Base-by-base conservation (phyloP, 1,140 invertebrate species). In the Lucilia cuprina region DNA sequence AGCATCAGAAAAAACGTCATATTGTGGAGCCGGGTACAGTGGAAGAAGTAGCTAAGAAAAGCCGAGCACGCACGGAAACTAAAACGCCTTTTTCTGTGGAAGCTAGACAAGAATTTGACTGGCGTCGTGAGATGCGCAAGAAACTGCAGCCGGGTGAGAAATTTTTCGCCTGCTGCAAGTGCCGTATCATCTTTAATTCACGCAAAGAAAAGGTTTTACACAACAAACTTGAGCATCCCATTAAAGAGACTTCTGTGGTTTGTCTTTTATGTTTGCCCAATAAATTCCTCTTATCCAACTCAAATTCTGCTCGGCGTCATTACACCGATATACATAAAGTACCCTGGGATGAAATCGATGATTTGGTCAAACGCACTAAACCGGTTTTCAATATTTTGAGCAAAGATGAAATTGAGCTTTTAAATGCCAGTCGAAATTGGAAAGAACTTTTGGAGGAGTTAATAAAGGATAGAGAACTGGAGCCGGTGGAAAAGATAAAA, bases 301-400 rank as follows among this genome's bases (percentile, higher is more conserved):
- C 47, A 0, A 25, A 21, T 21, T 49, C 41, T 25, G 10, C n/a
- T 19, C n/a, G 77, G 0, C 77, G 77, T 13, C 77, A 80, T 49
- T 80, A 80, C 19, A 25, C 47, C 9, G 41, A 25, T 12, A 47
- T 19, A 2, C 77, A 80, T 49, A 80, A 49, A 49, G 77, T 80
- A 10, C 77, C 77, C 9, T 80, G 41, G 77, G 77, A 80, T 25
- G n/a, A 80, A 50, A 50, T 80, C 14, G 77, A 80, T 12, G 41
- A 5, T 12, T 49, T 49, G 13, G 77, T 80, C 7, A 80, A 80
- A 25, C 41, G 77, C 19, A 80, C 77, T 5, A 80, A 80, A 25
- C 41, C 77, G 17, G 4, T 80, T 14, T 49, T 80, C 10, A 49
- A 80, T 17, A 49, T 80, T 10, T n/a, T 80, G 4, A 49, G 41